Percentiles rank a stretch among this genome's conserved stretches.
Conservation (phyloP, 2,113 vertebrate species). For the Apeltes quadracus region DNA sequence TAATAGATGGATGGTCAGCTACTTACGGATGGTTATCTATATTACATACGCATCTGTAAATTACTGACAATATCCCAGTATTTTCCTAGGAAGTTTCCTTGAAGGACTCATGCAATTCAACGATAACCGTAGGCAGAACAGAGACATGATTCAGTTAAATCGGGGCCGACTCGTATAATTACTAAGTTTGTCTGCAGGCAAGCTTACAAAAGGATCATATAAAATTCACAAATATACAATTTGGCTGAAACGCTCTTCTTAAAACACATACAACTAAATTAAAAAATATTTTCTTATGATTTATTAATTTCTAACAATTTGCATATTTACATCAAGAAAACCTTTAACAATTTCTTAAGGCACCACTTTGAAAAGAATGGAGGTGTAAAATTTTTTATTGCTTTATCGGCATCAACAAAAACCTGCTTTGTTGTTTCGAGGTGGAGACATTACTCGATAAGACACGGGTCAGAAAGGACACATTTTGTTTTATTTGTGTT, state of each 20-base stretch:
- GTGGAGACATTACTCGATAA: not conserved
- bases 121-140: not conserved
- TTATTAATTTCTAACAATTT: not conserved
- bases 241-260: slow-evolving; percentile 1
- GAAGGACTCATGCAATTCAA: not conserved
- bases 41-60: not conserved
- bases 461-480: not conserved
- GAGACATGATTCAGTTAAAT: not conserved
- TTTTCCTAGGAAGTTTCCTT: not conserved
- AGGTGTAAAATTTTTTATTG: not conserved
- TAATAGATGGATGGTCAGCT: no score
- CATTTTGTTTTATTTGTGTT: not conserved
- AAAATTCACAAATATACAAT: not conserved
- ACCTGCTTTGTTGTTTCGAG: not conserved
- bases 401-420: not conserved
- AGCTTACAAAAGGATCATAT: not conserved
- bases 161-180: not conserved
- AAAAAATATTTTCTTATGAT: slow-evolving; percentile 1
- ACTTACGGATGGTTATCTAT: no score
- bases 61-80: not conserved
- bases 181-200: not conserved
- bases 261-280: not conserved
- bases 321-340: not conserved
- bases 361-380: not conserved
- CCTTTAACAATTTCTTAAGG: not conserved